Conservation (phyloP, 2,113 vertebrate species). For the Pseudorectes ferrugineus region DNA sequence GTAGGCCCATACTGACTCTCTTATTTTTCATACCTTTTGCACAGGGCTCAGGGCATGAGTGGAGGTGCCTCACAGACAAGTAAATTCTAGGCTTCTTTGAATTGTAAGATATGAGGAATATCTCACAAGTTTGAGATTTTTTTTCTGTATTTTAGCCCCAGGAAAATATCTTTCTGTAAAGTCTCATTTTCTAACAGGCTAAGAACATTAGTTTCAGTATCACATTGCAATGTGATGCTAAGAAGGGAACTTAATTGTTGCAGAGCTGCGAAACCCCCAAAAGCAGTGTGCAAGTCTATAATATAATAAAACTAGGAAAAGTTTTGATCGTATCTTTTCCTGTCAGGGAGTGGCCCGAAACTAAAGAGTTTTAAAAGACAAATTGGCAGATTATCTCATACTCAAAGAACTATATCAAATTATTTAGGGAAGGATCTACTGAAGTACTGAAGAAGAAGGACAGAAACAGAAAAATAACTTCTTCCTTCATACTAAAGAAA, state of each 20-base stretch:
- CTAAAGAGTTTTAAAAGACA: background rate
- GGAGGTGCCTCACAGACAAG: background rate
- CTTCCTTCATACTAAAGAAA: background rate
- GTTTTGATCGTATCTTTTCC: background rate
- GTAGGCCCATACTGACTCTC: background rate
- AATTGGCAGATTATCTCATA: background rate
- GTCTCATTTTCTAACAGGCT: background rate
- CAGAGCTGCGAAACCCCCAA: background rate
- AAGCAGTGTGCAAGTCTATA: background rate
- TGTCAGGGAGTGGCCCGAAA: background rate
- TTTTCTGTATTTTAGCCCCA: background rate
- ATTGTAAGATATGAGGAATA: background rate
- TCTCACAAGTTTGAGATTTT: background rate
- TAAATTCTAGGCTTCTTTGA: background rate
- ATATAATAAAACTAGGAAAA: background rate
- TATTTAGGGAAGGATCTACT: background rate
- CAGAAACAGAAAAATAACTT: background rate
- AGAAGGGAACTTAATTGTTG: background rate
- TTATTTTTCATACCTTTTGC: background rate
- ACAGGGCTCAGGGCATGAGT: background rate
- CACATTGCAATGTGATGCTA: background rate
- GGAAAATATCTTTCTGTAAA: background rate
- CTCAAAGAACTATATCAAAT: background rate
- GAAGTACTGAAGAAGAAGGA: background rate
- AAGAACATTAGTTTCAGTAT: background rate